These are phyloP conservation scores for Pocillopora grandis DNA, from an alignment of 92 coral and sea anemone species.

Conservation along the genomic window DNA sequence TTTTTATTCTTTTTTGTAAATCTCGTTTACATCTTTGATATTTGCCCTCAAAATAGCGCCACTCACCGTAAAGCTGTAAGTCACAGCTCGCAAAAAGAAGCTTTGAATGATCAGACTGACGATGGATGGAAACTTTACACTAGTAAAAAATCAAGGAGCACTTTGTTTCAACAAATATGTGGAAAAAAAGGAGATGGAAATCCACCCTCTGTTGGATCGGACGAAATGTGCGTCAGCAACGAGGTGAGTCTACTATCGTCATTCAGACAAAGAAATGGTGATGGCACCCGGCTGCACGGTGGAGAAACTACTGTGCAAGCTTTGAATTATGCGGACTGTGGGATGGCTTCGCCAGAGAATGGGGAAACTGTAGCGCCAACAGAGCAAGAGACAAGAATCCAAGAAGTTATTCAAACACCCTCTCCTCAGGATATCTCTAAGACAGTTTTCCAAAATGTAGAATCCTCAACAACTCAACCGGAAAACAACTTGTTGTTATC, in stretches of 20 bases:
- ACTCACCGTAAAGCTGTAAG: too few relatives aligned
- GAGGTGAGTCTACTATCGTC: background rate
- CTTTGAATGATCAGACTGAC: background rate
- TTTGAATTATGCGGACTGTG: background rate
- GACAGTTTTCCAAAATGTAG: background rate
- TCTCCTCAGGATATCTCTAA: background rate
- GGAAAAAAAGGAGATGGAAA: too few relatives aligned
- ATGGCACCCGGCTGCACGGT: background rate
- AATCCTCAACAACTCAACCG: background rate
- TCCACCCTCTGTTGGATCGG: background rate
- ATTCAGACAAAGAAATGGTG: background rate
- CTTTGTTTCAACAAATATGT: background rate
- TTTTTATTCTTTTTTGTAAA: too few relatives aligned
- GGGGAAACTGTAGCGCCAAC: background rate
- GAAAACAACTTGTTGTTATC: background rate
- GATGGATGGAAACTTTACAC: conserved; percentile 14
- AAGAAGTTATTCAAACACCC: background rate
- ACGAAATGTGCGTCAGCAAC: conserved; percentile 2
- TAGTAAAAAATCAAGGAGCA: conserved; percentile 5
- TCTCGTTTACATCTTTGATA: too few relatives aligned
- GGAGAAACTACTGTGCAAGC: too few relatives aligned
- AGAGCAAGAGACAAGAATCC: background rate
- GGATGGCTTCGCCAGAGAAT: background rate
- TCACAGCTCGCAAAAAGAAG: too few relatives aligned
- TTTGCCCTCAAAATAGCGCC: too few relatives aligned